Base-by-base conservation (phyloP, 2,888 invertebrate species). In the Lycophotia porphyrea region DNA sequence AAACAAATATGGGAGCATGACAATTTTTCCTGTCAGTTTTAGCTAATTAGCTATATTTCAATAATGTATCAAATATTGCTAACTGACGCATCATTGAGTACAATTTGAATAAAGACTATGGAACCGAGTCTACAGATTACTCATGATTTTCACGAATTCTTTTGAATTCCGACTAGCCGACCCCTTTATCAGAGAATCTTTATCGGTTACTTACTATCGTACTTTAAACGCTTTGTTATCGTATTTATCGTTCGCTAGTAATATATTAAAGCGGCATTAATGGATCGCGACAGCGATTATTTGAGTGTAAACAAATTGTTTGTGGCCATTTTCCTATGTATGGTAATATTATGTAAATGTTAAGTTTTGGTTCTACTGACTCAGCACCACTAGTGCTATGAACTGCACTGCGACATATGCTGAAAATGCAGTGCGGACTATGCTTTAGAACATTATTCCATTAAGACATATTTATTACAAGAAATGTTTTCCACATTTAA, bases 221-320 rank as follows among this genome's bases (percentile, higher is more conserved):
- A 88, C 71, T 89, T 88, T 87, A 88, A 88, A 89, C 82, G 84
- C 34, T 80, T 84, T 88, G 86, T 89, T 90, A 90, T 90, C 88
- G 74, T 71, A 73, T 74, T 84, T 85, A 90, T 91, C 88, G 85
- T 86, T 82, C 74, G 87, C 88, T 84, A 78, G 76, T 72, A 78
- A 85, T 87, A 87, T 87, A 85, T 88, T 82, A 81, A 47, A 81
- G 66, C 73, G 80, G 82, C 74, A 80, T 88, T 84, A 81, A 84
- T 85, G 77, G 81, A 86, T 87, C 74, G 71, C 70, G 74, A 72
- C 71, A 61, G 69, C 74, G 80, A 85, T 85, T 80, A 82, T 75
- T 75, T 75, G 34, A 71, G 65, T 78, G 65, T 78, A 80, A 78
- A 78, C 63, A 74, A 74, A 52, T 24, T 76, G n/a, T 71, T 64